phyloP scores from a whole-genome alignment of 2,888 invertebrate species.

The Leptura quadrifasciata region DNA sequence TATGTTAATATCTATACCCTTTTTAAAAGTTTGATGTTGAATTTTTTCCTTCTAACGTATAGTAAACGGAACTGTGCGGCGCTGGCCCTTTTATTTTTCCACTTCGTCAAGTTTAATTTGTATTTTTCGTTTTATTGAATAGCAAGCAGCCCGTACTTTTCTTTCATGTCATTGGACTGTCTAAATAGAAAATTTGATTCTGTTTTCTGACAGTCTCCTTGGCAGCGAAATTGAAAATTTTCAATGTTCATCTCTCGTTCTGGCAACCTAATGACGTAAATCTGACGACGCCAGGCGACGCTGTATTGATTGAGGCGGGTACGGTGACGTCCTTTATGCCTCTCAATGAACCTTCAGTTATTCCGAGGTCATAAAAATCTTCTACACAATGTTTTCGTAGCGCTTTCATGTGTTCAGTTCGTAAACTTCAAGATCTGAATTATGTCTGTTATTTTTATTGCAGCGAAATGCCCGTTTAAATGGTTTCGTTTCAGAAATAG shows the following conservation, averaged over 20 bases:
- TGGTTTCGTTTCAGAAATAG: too few relatives aligned
- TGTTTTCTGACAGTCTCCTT: conserved; percentile 11
- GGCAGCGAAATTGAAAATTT: conserved; percentile 31
- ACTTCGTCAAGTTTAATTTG: not conserved
- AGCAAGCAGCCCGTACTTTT: not conserved
- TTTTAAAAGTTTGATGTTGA: too few relatives aligned
- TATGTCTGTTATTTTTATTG: too few relatives aligned
- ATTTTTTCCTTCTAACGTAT: too few relatives aligned
- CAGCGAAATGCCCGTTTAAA: too few relatives aligned
- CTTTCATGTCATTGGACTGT: not conserved
- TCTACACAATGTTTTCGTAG: not conserved
- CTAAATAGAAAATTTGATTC: conserved; percentile 1
- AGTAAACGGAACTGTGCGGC: too few relatives aligned
- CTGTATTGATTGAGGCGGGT: conserved; percentile 32
- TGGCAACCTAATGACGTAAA: conserved; percentile 41
- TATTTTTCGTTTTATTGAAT: not conserved
- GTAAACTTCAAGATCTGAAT: not conserved
- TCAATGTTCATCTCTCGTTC: not conserved
- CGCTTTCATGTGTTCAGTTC: not conserved
- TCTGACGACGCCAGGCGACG: conserved; percentile 34
- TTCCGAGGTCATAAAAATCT: not conserved
- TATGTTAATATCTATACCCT: too few relatives aligned
- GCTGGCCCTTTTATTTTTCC: not conserved
- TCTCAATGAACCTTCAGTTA: conserved; percentile 18
- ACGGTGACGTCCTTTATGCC: conserved; percentile 27